phyloP scores from a whole-genome alignment of 2,888 invertebrate genomes.

The Leptarthrus brevirostris region DNA sequence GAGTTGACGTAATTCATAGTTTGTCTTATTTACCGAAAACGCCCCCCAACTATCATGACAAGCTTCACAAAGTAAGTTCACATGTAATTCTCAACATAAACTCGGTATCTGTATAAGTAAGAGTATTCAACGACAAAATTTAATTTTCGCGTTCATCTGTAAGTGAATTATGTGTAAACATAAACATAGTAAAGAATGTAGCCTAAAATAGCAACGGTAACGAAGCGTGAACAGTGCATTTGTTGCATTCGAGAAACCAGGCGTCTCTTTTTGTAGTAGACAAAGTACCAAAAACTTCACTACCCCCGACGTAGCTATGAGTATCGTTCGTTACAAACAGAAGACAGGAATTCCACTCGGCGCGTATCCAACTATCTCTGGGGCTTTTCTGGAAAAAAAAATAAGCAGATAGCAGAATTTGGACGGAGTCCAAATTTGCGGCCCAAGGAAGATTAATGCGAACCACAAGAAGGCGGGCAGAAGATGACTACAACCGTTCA shows the following conservation, averaged over 20 bases:
- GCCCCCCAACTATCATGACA: not conserved
- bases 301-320: not conserved
- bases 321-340: not conserved
- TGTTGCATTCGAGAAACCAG: slow-evolving; percentile 28
- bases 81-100: not conserved
- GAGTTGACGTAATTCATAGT: no score
- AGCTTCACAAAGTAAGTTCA: slow-evolving; percentile 8
- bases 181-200: not conserved
- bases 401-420: not conserved
- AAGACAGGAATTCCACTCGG: slow-evolving; percentile 9
- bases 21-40: no score
- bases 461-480: not conserved
- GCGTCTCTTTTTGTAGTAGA: not conserved
- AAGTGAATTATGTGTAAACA: not conserved
- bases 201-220: slow-evolving; percentile 24
- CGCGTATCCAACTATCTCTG: not conserved
- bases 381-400: not conserved
- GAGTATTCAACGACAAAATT: not conserved
- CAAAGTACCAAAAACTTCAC: not conserved
- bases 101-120: not conserved
- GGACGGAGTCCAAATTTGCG: slow-evolving; percentile 16
- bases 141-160: slow-evolving; percentile 9
- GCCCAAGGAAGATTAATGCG: slow-evolving; percentile 17
- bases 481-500: not conserved
- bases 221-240: not conserved